phyloP scores from a whole-genome alignment of 1,140 invertebrate genomes.

The Galleria mellonella region DNA sequence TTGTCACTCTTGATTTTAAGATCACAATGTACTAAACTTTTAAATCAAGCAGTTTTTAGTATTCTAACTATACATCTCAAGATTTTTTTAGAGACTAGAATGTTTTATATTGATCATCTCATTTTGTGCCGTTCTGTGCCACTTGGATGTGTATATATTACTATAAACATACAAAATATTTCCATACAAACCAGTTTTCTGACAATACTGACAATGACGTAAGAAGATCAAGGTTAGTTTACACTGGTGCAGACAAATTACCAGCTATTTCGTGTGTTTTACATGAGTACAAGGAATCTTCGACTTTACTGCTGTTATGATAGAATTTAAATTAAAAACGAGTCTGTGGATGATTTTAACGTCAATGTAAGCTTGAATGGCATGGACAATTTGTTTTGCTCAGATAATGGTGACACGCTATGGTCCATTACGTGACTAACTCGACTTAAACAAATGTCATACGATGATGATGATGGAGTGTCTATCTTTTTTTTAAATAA shows the following conservation, averaged over 20 bases:
- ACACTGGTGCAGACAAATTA: slow-evolving; percentile 1
- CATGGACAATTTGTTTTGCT: neutral
- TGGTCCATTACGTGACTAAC: slow-evolving; percentile 3
- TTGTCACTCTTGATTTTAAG: no score
- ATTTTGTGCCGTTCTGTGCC: no score
- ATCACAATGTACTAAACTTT: no score
- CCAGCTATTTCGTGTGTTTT: neutral
- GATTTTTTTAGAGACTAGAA: no score
- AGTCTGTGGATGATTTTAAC: neutral
- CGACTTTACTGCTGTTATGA: neutral
- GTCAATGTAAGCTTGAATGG: neutral
- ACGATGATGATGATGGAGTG: no score
- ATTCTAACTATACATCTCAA: no score
- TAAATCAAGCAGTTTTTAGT: no score
- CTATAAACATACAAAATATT: no score
- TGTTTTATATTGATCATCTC: no score
- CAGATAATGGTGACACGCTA: neutral
- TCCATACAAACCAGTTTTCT: neutral
- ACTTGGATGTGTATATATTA: no score
- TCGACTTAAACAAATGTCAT: neutral
- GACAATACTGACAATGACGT: slow-evolving; percentile 2
- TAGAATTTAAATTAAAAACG: slow-evolving; percentile 1
- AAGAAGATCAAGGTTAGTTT: slow-evolving; percentile 3
- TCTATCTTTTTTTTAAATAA: no score
- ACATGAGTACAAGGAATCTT: neutral